Percentiles rank a stretch among this genome's conserved stretches.
These are phyloP conservation scores for Drosophila punjabiensis DNA, from an alignment of 1,140 invertebrate genomes.

Conservation along the genomic window DNA sequence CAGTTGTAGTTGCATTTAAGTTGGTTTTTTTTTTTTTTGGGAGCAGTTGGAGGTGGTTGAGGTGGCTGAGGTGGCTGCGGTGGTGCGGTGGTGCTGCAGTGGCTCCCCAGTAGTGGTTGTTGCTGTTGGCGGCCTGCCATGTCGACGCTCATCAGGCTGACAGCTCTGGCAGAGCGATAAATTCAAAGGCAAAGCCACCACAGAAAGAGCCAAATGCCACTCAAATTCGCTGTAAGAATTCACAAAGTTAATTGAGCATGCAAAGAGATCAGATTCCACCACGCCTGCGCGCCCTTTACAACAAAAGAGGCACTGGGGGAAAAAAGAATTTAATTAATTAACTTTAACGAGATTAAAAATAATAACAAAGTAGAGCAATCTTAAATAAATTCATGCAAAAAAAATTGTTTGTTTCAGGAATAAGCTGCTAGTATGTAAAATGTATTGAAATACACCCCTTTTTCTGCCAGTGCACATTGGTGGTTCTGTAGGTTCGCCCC, in stretches of 20 bases:
- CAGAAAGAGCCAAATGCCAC: slow-evolving; percentile 10
- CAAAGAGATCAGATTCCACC: slow-evolving; percentile 72
- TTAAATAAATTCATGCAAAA: no score
- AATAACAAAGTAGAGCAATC: no score
- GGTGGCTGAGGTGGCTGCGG: background rate
- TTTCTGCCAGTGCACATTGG: background rate
- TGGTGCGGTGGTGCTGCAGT: slow-evolving; percentile 12
- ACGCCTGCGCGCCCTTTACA: slow-evolving; percentile 47
- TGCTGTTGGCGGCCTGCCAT: slow-evolving; percentile 57
- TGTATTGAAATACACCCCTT: background rate
- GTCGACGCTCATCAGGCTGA: slow-evolving; percentile 76
- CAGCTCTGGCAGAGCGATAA: slow-evolving; percentile 74
- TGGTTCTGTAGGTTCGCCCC: slow-evolving; percentile 21
- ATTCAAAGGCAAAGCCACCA: slow-evolving; percentile 38
- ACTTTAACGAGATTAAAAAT: no score
- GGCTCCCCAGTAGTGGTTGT: slow-evolving; percentile 37
- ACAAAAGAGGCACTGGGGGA: background rate
- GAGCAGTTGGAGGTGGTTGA: background rate
- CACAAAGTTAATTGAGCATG: slow-evolving; percentile 78
- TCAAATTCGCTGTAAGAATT: slow-evolving; percentile 45
- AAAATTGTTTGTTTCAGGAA: no score
- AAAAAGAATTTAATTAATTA: background rate
- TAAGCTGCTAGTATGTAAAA: no score
- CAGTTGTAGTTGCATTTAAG: slow-evolving; percentile 36
- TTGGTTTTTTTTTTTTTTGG: slow-evolving; percentile 23